Conservation (phyloP, 1,140 invertebrate species). For the Macrocentrus cingulum region DNA sequence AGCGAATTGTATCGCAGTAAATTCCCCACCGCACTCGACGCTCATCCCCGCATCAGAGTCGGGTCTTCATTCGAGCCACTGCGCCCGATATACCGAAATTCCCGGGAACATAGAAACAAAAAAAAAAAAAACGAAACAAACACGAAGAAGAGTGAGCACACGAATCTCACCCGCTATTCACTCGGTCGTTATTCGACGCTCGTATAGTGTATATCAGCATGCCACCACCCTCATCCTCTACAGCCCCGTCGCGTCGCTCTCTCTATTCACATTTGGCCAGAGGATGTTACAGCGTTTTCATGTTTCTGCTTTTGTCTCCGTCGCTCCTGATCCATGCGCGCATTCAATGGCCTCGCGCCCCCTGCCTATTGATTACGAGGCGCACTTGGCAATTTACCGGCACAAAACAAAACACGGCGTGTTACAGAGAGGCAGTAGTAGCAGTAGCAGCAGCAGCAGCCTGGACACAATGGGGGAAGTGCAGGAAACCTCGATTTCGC, state of each 20-base stretch:
- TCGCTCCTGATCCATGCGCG: neutral
- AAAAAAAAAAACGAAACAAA: conserved; percentile 14
- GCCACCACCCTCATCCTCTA: conserved; percentile 3
- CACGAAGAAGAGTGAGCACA: neutral
- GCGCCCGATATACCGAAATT: conserved; percentile 15
- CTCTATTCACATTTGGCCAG: too few species aligned
- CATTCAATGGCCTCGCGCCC: conserved; percentile 5
- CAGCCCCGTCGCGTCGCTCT: neutral
- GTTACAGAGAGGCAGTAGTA: conserved; percentile 23
- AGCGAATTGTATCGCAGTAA: conserved; percentile 15
- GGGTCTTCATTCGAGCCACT: conserved; percentile 19
- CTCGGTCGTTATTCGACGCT: conserved; percentile 22
- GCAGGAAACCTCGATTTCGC: conserved; percentile 42
- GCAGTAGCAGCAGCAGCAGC: conserved; percentile 4
- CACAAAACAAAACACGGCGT: conserved; percentile 34
- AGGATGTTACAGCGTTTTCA: conserved; percentile 21
- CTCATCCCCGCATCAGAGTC: neutral
- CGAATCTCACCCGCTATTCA: conserved; percentile 17
- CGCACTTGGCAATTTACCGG: conserved; percentile 45
- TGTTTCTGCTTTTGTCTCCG: conserved; percentile 12
- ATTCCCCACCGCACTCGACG: conserved; percentile 2
- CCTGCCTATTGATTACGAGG: conserved; percentile 44
- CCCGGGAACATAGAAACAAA: conserved; percentile 1
- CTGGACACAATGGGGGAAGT: conserved; percentile 36
- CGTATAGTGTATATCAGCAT: neutral